Conservation (phyloP, 2,797 vertebrate genomes). For the Botia almorhae region DNA sequence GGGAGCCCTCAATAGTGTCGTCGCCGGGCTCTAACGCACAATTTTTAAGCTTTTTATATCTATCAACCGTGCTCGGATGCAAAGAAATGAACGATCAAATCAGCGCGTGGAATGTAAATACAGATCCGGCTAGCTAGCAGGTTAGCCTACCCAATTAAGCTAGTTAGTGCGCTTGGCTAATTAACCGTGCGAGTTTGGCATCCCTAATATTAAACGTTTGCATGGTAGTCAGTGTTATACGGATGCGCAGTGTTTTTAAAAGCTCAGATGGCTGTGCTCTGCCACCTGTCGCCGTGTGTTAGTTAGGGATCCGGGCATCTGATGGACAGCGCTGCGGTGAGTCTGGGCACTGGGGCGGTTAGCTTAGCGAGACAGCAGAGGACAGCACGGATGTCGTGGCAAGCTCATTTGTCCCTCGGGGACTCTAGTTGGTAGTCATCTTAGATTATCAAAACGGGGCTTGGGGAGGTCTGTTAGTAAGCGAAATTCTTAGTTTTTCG, state of each 20-base stretch:
- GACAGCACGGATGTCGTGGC: constrained; percentile 72
- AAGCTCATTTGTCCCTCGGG: constrained; percentile 69
- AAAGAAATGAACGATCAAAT: constrained; percentile 34
- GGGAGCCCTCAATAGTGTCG: constrained; percentile 2
- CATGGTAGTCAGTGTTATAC: neutral
- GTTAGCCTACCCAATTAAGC: constrained; percentile 52
- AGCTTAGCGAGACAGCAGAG: constrained; percentile 71
- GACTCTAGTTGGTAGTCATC: constrained; percentile 62
- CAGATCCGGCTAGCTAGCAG: constrained; percentile 48
- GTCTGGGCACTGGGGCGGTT: constrained; percentile 74
- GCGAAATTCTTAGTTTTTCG: constrained; percentile 1
- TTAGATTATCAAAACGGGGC: constrained; percentile 30
- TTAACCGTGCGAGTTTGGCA: constrained; percentile 52
- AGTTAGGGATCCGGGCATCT: constrained; percentile 51
- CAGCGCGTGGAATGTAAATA: constrained; percentile 24
- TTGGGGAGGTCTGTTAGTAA: neutral
- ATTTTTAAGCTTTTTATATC: neutral
- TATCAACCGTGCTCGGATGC: neutral
- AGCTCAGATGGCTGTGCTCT: constrained; percentile 47
- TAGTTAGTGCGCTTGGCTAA: constrained; percentile 56
- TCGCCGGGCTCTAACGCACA: neutral
- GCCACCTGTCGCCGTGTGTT: constrained; percentile 34
- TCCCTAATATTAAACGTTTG: constrained; percentile 41
- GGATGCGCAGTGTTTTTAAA: neutral
- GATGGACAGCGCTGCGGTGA: constrained; percentile 71